A percentile compares a stretch with the other conserved stretches of the same genome.
phyloP scores from a whole-genome alignment of 2,113 vertebrate species.

The Oreotrochilus melanogaster region DNA sequence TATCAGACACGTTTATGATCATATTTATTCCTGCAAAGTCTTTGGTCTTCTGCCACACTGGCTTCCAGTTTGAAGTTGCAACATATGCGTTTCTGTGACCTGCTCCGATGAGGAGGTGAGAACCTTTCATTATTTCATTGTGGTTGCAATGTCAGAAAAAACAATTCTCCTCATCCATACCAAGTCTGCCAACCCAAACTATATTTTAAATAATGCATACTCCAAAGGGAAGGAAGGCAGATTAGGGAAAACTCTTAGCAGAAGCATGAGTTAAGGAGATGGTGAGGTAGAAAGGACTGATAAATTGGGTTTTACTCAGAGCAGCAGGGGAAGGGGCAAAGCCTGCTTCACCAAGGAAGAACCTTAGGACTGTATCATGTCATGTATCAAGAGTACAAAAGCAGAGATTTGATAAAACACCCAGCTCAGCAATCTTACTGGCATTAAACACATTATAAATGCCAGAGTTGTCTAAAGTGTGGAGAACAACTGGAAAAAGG shows the following conservation, averaged over 20 bases:
- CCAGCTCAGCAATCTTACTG: not conserved
- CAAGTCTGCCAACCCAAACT: not conserved
- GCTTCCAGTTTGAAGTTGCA: not conserved
- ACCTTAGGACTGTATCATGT: not conserved
- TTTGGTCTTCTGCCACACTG: not conserved
- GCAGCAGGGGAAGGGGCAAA: not conserved
- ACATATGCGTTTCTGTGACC: not conserved
- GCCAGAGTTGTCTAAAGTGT: not conserved
- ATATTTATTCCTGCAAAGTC: not conserved
- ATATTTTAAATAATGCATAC: not conserved
- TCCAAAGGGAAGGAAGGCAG: not conserved
- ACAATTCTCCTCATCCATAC: not conserved
- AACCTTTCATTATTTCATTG: not conserved
- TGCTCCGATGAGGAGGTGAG: not conserved
- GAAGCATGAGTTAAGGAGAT: not conserved
- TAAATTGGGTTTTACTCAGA: not conserved
- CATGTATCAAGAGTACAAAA: not conserved
- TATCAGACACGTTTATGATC: not conserved
- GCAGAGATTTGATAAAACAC: not conserved
- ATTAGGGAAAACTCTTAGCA: not conserved
- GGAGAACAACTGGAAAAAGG: not conserved
- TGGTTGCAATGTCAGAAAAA: not conserved
- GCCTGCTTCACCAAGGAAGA: not conserved
- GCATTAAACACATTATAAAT: not conserved
- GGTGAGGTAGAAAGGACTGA: not conserved